A percentile compares a stretch with the other conserved stretches of the same genome.
These are phyloP conservation scores for Cheirogaleus major DNA, from an alignment of 2,797 vertebrate species.

Conservation along the genomic window DNA sequence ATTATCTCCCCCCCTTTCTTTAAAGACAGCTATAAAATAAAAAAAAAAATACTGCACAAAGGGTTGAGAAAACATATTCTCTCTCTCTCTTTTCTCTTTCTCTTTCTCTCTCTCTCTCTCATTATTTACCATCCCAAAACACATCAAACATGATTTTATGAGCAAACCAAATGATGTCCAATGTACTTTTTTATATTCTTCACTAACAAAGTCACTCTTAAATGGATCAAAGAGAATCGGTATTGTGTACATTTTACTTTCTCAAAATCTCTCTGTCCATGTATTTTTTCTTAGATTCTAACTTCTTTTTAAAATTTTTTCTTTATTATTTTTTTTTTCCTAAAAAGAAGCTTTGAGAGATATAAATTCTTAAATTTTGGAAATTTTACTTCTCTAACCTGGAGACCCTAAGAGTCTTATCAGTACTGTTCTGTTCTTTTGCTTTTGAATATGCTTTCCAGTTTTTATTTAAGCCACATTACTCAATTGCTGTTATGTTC, in stretches of 20 bases:
- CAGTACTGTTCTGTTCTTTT: background rate
- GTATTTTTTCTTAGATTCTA: background rate
- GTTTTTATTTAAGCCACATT: background rate
- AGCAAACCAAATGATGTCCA: background rate
- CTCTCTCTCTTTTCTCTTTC: background rate
- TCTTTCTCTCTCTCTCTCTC: background rate
- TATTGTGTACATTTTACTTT: background rate
- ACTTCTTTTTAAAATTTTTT: background rate
- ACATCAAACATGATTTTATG: background rate
- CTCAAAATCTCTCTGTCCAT: background rate
- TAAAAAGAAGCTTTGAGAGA: too few relatives aligned
- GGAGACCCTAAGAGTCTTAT: background rate
- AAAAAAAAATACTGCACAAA: background rate
- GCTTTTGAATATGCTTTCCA: background rate
- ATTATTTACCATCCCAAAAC: background rate
- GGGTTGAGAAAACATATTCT: background rate
- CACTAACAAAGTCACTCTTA: background rate
- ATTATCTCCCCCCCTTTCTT: background rate
- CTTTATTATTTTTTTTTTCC: too few relatives aligned
- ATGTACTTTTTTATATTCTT: background rate
- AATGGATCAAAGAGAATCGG: background rate
- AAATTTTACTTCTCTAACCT: background rate
- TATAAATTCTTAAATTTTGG: background rate
- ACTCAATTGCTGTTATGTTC: background rate
- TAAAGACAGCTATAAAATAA: background rate